phyloP scores from a whole-genome alignment of 2,888 invertebrate genomes.

The Thereva unica region DNA sequence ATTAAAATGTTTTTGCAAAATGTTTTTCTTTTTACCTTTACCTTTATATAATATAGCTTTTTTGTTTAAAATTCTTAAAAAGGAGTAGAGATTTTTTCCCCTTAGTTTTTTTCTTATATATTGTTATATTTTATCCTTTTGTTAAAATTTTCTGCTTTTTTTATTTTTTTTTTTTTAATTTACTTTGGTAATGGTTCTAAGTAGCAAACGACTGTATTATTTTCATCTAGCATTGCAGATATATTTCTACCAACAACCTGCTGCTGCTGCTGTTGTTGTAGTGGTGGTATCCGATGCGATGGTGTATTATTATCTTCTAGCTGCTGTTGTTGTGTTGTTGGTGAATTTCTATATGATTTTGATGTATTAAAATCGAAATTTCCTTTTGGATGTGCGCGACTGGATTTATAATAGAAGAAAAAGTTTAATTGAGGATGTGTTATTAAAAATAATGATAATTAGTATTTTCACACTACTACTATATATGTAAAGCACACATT shows the following conservation, averaged over 20 bases:
- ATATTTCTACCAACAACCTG: slow-evolving; percentile 51
- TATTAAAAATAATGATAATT: background rate
- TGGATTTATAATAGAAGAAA: slow-evolving; percentile 16
- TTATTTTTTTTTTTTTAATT: slow-evolving; percentile 20
- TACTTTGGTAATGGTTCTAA: slow-evolving; percentile 67
- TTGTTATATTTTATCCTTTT: background rate
- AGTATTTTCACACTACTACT: background rate
- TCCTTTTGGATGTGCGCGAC: background rate
- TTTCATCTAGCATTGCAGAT: slow-evolving; percentile 80
- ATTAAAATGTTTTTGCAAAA: background rate
- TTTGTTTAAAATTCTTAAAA: too few species aligned
- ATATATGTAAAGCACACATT: too few species aligned
- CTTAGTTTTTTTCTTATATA: background rate
- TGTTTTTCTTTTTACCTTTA: background rate
- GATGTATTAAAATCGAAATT: slow-evolving; percentile 25
- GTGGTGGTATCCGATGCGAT: slow-evolving; percentile 19
- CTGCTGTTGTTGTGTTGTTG: slow-evolving; percentile 43
- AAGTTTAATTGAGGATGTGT: background rate
- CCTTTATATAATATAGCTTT: background rate
- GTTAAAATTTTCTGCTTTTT: slow-evolving; percentile 1
- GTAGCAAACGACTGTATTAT: slow-evolving; percentile 84
- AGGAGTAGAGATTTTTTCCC: too few species aligned
- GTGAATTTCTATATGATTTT: slow-evolving; percentile 42
- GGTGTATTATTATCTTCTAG: slow-evolving; percentile 16
- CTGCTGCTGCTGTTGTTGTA: slow-evolving; percentile 41